These are phyloP conservation scores for Lordiphosa collinella DNA, from an alignment of 1,140 invertebrate genomes.

Conservation along the genomic window DNA sequence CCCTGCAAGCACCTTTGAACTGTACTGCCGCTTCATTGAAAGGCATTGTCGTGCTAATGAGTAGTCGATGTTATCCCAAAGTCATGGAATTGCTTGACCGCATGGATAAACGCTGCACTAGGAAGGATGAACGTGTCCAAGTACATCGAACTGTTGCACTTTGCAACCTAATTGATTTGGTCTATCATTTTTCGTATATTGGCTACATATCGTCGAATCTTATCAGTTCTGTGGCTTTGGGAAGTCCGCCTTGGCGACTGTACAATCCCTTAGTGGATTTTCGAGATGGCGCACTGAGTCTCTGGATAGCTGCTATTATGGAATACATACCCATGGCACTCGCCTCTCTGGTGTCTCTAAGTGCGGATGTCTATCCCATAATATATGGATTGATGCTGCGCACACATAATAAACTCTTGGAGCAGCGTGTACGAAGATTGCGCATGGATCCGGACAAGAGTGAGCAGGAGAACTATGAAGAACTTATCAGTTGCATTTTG, in stretches of 20 bases:
- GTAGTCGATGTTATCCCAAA: not conserved
- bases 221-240: not conserved
- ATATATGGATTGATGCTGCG: conserved; percentile 20
- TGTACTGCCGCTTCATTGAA: conserved; percentile 17
- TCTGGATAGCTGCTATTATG: conserved; percentile 10
- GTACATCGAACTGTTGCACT: not conserved
- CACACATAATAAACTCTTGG: conserved; percentile 8
- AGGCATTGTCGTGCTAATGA: conserved; percentile 4
- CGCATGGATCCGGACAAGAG: conserved; percentile 10
- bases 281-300: not conserved
- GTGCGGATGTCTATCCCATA: conserved; percentile 20
- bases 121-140: not conserved
- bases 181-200: not conserved
- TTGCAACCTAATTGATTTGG: not conserved
- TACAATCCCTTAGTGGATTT: conserved; percentile 3
- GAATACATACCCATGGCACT: not conserved
- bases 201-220: not conserved
- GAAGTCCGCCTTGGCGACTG: not conserved
- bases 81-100: conserved; percentile 16
- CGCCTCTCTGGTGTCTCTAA: conserved; percentile 3
- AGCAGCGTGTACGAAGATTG: not conserved
- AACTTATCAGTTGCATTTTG: conserved; percentile 21
- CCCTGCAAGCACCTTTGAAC: conserved; percentile 20
- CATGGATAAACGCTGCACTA: conserved; percentile 19
- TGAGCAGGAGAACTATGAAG: conserved; percentile 16